Percentiles rank a stretch among this genome's conserved stretches.
Conservation (phyloP, 2,888 invertebrate species). For the Drepana falcataria region DNA sequence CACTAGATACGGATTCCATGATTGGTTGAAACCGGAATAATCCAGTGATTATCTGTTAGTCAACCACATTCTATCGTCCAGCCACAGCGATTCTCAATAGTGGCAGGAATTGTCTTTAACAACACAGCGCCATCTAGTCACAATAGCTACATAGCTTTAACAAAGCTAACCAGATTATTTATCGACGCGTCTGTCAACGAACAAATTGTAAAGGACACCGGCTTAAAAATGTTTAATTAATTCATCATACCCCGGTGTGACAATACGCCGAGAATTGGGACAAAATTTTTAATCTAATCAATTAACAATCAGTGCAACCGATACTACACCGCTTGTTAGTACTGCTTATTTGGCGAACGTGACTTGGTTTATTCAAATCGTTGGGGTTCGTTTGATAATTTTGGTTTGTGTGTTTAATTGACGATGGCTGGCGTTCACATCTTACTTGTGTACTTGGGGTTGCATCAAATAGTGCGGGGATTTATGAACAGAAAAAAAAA, state of each 20-base stretch:
- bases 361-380: constrained; percentile 71
- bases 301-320: constrained; percentile 79
- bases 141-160: too few species aligned
- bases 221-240: constrained; percentile 63
- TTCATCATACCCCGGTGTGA: constrained; percentile 56
- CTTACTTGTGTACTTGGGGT: not conserved
- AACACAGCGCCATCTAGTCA: too few species aligned
- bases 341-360: constrained; percentile 75
- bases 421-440: constrained; percentile 12
- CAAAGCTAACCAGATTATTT: too few species aligned
- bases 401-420: constrained; percentile 63
- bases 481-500: too few species aligned
- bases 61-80: too few species aligned
- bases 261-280: constrained; percentile 66
- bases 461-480: too few species aligned
- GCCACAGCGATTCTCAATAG: too few species aligned
- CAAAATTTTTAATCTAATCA: constrained; percentile 78
- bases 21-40: too few species aligned
- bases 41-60: too few species aligned
- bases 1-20: too few species aligned
- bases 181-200: constrained; percentile 46
- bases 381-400: constrained; percentile 65
- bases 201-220: constrained; percentile 70
- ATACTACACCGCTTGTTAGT: constrained; percentile 77
- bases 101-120: too few species aligned